Base-by-base conservation (phyloP, 2,888 invertebrate genomes). In the Xanthorhoe designata region DNA sequence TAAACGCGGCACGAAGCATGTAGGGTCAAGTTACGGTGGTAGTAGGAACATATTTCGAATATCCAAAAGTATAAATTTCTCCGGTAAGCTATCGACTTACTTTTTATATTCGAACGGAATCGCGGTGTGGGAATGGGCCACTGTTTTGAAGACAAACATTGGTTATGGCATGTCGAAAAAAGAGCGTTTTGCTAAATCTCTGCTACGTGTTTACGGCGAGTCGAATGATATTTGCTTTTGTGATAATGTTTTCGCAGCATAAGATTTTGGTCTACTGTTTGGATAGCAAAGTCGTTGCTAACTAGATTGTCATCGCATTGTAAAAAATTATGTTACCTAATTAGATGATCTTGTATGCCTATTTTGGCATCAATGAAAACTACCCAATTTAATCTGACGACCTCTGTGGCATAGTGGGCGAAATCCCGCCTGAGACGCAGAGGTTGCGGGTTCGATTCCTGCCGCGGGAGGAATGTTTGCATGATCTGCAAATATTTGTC, bases 61-160 rank as follows among this genome's bases (percentile, higher is more conserved):
- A 93, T 90, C 91, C 90, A 89, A 90, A 92, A 91, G 92, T 92
- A 93, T 93, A 93, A 93, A 93, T 93, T 93, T 86, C 80, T 77
- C 76, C 86, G 84, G 91, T 92, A 92, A 93, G 93, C 92, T 92
- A 92, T 93, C 90, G 92, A 91, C 92, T 93, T 93, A 92, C 89
- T 92, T 92, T 92, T 92, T 93, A 92, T 92, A 92, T 91, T 88
- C 91, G 79, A 81, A 74, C 80, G 82, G 85, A 88, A 89, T 88
- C 90, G 89, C 83, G 85, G 86, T 86, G 83, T 78, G 77, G 82
- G 86, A 89, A 91, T 89, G 88, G 89, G 80, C 87, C 80, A 86
- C 87, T 92, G 91, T 93, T 92, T 91, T 90, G 79, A 88, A 87
- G 86, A 87, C 88, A 92, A 92, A 93, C 91, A 92, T 77, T 78